Evolutionary conservation across 2,113 vertebrate species (phyloP).

Genomic region (Dipodomys merriami): DNA sequence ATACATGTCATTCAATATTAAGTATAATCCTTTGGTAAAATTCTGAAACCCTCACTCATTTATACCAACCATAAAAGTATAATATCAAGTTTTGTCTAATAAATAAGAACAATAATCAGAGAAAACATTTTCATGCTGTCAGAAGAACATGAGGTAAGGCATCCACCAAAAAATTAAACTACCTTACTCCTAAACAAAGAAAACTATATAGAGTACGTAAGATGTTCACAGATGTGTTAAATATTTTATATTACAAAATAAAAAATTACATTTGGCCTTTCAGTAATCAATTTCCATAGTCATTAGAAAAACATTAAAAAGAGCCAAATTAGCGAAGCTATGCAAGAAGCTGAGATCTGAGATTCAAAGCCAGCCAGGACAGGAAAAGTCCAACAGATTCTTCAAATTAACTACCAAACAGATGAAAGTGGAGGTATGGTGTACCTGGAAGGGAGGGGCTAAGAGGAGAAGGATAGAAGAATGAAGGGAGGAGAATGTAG

Average conservation of each 20-base stretch:
- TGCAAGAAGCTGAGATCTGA: too few species aligned
- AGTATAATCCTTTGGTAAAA: slow-evolving; percentile 88
- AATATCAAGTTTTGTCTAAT: slow-evolving; percentile 85
- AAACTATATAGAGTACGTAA: slow-evolving; percentile 65
- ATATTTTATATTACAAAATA: slow-evolving; percentile 54
- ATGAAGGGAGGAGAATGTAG: too few species aligned
- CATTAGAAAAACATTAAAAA: slow-evolving; percentile 24
- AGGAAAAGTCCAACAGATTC: too few species aligned
- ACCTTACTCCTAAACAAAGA: slow-evolving; percentile 73
- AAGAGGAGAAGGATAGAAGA: too few species aligned
- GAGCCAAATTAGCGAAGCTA: neutral
- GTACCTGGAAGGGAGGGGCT: too few species aligned
- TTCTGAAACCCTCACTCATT: slow-evolving; percentile 87
- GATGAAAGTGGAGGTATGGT: too few species aligned
- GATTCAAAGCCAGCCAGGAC: too few species aligned
- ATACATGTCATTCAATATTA: slow-evolving; percentile 92
- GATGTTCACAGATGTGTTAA: slow-evolving; percentile 58
- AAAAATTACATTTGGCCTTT: neutral
- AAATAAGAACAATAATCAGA: slow-evolving; percentile 82
- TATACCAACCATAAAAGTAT: slow-evolving; percentile 85
- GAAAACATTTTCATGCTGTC: slow-evolving; percentile 79
- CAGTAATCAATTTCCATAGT: slow-evolving; percentile 8
- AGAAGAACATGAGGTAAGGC: slow-evolving; percentile 73
- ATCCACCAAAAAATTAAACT: slow-evolving; percentile 79
- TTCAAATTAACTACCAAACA: too few species aligned